A percentile compares a stretch with the other conserved stretches of the same genome.
Conservation (phyloP, 2,888 invertebrate species). For the Cheilosia scutellata region DNA sequence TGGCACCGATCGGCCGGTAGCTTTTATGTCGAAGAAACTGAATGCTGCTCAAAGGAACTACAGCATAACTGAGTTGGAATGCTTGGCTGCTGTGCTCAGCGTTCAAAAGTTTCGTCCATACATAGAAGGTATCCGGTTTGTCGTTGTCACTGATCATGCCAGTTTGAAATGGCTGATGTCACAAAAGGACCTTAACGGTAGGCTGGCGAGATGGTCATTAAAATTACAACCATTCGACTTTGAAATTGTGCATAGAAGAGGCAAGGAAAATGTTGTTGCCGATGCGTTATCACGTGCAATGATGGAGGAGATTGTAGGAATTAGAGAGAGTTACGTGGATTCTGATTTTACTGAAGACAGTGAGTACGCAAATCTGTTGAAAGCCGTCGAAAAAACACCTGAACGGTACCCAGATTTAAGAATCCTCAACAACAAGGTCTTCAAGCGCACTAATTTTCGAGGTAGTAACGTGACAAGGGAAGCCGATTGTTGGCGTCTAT, state of each 20-base stretch:
- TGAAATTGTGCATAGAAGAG: constrained; percentile 1
- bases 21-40: no score
- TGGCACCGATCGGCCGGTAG: no score
- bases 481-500: not conserved
- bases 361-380: not conserved
- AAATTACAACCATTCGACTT: constrained; percentile 2
- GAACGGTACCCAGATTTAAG: not conserved
- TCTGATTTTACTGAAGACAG: not conserved
- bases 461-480: not conserved
- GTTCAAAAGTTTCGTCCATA: no score
- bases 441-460: not conserved
- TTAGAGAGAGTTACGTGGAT: no score
- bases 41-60: no score
- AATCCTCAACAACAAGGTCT: not conserved
- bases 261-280: not conserved
- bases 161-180: constrained; percentile 11
- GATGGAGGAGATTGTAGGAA: not conserved
- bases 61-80: no score
- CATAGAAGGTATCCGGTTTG: no score
- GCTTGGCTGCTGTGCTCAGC: no score
- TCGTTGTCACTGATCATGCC: no score
- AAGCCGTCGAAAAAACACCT: no score
- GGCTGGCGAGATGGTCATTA: not conserved
- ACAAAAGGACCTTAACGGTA: not conserved
- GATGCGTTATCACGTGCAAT: constrained; percentile 6